A percentile compares a stretch with the other conserved stretches of the same genome.
Conservation (phyloP, 1,140 invertebrate species). For the Muscidifurax raptorellus region DNA sequence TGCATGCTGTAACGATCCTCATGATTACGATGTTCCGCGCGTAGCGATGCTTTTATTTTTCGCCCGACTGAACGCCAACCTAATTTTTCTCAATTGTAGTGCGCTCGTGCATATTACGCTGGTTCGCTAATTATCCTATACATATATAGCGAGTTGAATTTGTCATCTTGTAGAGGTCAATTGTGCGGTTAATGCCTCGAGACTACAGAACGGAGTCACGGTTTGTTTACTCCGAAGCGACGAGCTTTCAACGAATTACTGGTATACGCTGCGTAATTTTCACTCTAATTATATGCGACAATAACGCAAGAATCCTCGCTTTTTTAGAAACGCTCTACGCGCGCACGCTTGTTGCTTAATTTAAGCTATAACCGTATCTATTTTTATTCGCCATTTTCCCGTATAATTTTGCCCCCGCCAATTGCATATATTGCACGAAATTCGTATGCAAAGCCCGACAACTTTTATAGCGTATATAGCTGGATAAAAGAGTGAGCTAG, state of each 20-base stretch:
- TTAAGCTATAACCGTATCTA: background rate
- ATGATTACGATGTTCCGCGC: background rate
- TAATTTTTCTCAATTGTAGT: too few species aligned
- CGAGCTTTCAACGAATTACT: too few species aligned
- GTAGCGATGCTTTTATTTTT: background rate
- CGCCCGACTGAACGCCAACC: too few species aligned
- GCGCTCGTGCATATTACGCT: background rate
- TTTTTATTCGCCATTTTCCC: background rate
- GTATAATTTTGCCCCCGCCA: background rate
- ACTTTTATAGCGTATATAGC: background rate
- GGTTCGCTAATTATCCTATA: background rate
- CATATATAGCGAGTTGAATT: too few species aligned
- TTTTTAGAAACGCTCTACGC: background rate
- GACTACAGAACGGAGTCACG: too few species aligned
- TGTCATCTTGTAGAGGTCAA: too few species aligned
- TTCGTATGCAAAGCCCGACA: background rate
- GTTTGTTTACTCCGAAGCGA: too few species aligned
- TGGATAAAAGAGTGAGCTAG: background rate
- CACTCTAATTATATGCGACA: too few species aligned
- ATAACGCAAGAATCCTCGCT: too few species aligned
- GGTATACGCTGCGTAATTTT: background rate
- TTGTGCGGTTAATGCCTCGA: too few species aligned
- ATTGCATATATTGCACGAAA: background rate
- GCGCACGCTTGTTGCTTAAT: too few species aligned
- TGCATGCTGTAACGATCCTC: conserved; percentile 5